Conservation (phyloP, 2,888 invertebrate species). For the Proisotoma minuta region DNA sequence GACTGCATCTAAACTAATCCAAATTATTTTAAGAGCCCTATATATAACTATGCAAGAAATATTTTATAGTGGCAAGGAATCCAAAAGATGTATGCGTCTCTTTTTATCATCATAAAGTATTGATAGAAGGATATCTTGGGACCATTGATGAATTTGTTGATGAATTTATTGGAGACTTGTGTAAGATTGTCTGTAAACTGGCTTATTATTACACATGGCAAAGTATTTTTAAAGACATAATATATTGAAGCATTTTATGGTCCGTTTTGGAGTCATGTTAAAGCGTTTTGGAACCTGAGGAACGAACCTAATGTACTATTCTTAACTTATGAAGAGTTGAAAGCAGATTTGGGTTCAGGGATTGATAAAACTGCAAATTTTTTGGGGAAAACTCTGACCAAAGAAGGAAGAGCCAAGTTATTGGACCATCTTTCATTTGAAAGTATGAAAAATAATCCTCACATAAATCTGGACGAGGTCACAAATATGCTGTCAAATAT, state of each 20-base stretch:
- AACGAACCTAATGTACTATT: conserved; percentile 69
- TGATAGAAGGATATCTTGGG: conserved; percentile 62
- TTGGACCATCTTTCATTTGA: conserved; percentile 71
- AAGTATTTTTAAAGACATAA: too few relatives aligned
- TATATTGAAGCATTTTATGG: conserved; percentile 21
- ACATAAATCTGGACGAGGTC: conserved; percentile 63
- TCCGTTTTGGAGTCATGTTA: conserved; percentile 35
- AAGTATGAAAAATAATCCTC: conserved; percentile 73
- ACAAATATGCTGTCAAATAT: not conserved
- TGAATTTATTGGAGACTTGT: conserved; percentile 57
- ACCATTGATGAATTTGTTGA: conserved; percentile 57
- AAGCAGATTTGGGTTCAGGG: conserved; percentile 63
- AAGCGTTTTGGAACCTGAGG: conserved; percentile 63
- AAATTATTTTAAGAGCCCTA: too few relatives aligned
- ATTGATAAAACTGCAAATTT: conserved; percentile 68
- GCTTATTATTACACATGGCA: too few relatives aligned
- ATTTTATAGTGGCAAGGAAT: too few relatives aligned
- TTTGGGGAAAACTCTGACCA: conserved; percentile 62
- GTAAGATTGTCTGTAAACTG: too few relatives aligned
- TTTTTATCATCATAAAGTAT: conserved; percentile 69
- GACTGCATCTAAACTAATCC: too few relatives aligned
- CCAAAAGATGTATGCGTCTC: conserved; percentile 81
- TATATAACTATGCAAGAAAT: too few relatives aligned
- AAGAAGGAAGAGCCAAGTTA: conserved; percentile 62
- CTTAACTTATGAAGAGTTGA: conserved; percentile 76